Conservation (phyloP, 2,888 invertebrate species). For the Sphinx pinastri region DNA sequence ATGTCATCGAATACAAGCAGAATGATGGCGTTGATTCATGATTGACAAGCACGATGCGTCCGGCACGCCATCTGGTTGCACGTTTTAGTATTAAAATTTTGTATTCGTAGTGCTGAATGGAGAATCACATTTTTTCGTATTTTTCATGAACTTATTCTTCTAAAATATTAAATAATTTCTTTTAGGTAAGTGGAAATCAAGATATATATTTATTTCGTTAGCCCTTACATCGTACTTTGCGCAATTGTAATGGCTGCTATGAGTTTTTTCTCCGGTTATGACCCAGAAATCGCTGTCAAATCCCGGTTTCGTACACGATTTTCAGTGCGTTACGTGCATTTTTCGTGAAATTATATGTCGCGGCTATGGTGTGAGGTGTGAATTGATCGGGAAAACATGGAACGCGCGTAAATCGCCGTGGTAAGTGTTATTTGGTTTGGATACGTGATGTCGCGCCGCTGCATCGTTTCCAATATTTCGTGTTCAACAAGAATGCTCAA, state of each 20-base stretch:
- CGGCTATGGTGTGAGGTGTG: conserved; percentile 35
- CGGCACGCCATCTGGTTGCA: conserved; percentile 58
- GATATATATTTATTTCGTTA: conserved; percentile 36
- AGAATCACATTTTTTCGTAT: conserved; percentile 80
- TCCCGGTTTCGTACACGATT: conserved; percentile 75
- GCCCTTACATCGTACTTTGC: conserved; percentile 36
- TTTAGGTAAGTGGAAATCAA: conserved; percentile 71
- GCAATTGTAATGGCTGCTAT: conserved; percentile 53
- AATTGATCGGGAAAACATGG: conserved; percentile 32
- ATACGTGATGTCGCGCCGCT: conserved; percentile 40
- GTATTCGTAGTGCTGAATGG: conserved; percentile 83
- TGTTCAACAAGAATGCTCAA: conserved; percentile 48
- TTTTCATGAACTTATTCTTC: conserved; percentile 78
- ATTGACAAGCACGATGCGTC: conserved; percentile 44
- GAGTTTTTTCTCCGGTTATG: conserved; percentile 67
- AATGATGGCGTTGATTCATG: conserved; percentile 54
- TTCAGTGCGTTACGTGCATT: conserved; percentile 57
- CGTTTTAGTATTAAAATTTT: conserved; percentile 78
- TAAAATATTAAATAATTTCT: conserved; percentile 73
- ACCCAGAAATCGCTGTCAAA: conserved; percentile 80
- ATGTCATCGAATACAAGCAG: not conserved
- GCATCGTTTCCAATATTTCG: conserved; percentile 34
- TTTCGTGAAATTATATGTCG: conserved; percentile 42
- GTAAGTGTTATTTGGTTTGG: conserved; percentile 40
- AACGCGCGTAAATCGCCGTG: conserved; percentile 30